phyloP scores from a whole-genome alignment of 53 echinoderm and acorn worm genomes.

The Arbacia lixula region DNA sequence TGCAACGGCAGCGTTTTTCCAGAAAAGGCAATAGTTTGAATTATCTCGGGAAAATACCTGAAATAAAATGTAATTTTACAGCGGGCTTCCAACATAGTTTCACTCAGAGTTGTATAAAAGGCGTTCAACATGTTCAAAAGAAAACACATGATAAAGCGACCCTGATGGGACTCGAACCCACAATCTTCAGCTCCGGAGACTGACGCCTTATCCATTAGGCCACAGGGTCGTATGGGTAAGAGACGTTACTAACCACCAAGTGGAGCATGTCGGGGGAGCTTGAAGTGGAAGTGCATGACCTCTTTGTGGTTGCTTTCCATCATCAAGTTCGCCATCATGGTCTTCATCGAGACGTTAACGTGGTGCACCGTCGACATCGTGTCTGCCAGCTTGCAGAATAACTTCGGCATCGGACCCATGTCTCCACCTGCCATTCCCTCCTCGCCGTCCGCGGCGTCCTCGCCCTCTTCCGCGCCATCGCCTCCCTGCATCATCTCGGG shows the following conservation, averaged over 20 bases:
- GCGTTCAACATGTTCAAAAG: too few relatives aligned
- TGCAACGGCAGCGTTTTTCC: too few relatives aligned
- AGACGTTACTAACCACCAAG: constrained; percentile 1
- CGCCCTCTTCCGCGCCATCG: background rate
- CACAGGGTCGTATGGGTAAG: background rate
- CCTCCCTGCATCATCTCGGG: constrained; percentile 6
- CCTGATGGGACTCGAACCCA: too few relatives aligned
- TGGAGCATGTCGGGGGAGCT: constrained; percentile 30
- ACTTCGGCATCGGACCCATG: background rate
- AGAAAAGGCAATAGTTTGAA: too few relatives aligned
- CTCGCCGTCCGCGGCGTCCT: background rate
- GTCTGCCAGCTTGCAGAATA: constrained; percentile 25
- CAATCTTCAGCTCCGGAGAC: too few relatives aligned
- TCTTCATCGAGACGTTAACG: constrained; percentile 9
- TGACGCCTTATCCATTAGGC: too few relatives aligned
- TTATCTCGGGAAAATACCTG: too few relatives aligned
- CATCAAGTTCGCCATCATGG: background rate
- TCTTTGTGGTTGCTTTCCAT: background rate
- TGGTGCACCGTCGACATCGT: constrained; percentile 3
- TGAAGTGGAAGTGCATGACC: constrained; percentile 34
- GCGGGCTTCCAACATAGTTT: too few relatives aligned
- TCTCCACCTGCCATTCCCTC: background rate
- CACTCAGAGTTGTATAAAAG: too few relatives aligned
- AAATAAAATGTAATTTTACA: too few relatives aligned
- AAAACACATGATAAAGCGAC: too few relatives aligned